phyloP scores from a whole-genome alignment of 1,140 invertebrate genomes.

The Hirudo medicinalis region DNA sequence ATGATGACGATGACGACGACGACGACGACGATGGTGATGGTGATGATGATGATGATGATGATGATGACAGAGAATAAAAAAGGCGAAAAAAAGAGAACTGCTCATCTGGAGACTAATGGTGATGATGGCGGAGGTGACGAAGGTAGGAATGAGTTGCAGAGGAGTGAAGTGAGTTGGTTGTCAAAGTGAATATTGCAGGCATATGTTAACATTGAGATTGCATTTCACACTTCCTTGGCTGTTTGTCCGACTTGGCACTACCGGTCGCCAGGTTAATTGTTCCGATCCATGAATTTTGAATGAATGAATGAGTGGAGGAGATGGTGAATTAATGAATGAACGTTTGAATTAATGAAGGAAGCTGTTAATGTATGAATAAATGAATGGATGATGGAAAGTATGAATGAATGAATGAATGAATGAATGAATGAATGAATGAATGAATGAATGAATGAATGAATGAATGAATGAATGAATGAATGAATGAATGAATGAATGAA shows the following conservation, averaged over 20 bases:
- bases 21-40: no score
- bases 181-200: neutral
- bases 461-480: neutral
- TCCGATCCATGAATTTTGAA: neutral
- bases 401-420: neutral
- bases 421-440: no score
- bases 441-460: no score
- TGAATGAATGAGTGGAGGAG: neutral
- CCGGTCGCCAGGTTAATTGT: neutral
- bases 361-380: neutral
- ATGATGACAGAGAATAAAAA: no score
- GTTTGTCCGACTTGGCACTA: neutral
- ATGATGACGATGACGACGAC: neutral
- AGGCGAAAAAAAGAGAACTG: no score
- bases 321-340: neutral
- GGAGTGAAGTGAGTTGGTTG: neutral
- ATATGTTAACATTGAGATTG: neutral
- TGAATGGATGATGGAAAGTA: neutral
- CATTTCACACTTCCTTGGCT: neutral
- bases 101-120: neutral
- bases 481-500: neutral
- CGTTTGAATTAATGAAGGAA: neutral
- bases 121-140: slow-evolving; percentile 9
- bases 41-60: no score
- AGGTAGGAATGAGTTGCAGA: neutral